phyloP scores from a whole-genome alignment of 2,888 invertebrate species.

The Rhabditoides inermis region DNA sequence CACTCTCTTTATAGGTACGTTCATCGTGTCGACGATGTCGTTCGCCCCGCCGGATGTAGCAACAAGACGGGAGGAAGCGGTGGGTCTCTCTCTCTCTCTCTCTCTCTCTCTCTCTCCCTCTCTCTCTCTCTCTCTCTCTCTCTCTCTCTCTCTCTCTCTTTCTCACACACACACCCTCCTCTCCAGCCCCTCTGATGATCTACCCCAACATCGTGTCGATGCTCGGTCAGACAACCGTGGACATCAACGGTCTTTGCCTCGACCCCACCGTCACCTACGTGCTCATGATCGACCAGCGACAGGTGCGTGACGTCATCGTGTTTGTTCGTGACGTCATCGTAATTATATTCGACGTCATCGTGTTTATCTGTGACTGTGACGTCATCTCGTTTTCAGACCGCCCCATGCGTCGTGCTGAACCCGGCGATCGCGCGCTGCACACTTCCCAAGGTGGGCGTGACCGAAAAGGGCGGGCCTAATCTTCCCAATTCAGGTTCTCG shows the following conservation, averaged over 20 bases:
- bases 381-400: constrained; percentile 13
- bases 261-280: constrained; percentile 53
- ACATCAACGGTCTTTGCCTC: constrained; percentile 90
- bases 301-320: constrained; percentile 5
- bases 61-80: constrained; percentile 32
- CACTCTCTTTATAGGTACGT: too few species aligned
- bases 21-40: constrained; percentile 84
- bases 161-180: too few species aligned
- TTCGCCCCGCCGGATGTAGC: constrained; percentile 75
- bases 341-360: too few species aligned
- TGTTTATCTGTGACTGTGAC: too few species aligned
- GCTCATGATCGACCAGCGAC: constrained; percentile 19
- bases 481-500: too few species aligned
- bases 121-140: too few species aligned
- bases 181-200: constrained; percentile 28
- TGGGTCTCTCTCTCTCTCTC: too few species aligned
- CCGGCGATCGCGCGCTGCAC: constrained; percentile 26
- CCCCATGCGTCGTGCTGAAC: constrained; percentile 19
- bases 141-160: too few species aligned
- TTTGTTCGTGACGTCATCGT: too few species aligned
- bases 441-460: constrained; percentile 18
- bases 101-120: too few species aligned
- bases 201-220: constrained; percentile 84
- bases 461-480: too few species aligned
- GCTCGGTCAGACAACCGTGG: constrained; percentile 88